These are phyloP conservation scores for Callyntrura sp. DNA, from an alignment of 2,888 invertebrate species.

Conservation along the genomic window DNA sequence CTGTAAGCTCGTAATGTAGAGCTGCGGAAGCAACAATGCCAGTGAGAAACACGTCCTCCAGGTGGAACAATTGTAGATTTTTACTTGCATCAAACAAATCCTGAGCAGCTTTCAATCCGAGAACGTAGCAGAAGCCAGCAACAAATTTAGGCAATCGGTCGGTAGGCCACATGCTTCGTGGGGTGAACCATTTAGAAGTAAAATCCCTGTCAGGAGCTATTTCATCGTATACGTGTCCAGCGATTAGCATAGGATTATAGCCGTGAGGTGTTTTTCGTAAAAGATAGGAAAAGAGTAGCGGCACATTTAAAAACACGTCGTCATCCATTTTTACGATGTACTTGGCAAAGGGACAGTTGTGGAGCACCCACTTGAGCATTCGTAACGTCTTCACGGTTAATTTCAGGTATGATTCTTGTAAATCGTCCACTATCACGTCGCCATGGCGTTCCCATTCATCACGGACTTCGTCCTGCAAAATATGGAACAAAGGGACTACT, in stretches of 20 bases:
- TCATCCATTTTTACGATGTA: slow-evolving; percentile 85
- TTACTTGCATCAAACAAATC: slow-evolving; percentile 84
- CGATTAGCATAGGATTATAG: slow-evolving; percentile 80
- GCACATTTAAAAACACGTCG: slow-evolving; percentile 84
- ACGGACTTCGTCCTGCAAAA: slow-evolving; percentile 71
- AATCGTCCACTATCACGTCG: slow-evolving; percentile 82
- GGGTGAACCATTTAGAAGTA: slow-evolving; percentile 84
- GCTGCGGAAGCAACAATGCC: slow-evolving; percentile 82
- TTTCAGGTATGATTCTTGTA: slow-evolving; percentile 82
- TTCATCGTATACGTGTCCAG: slow-evolving; percentile 84
- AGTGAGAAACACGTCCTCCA: slow-evolving; percentile 85
- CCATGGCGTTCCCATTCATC: slow-evolving; percentile 76
- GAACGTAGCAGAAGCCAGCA: slow-evolving; percentile 85
- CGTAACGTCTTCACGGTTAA: slow-evolving; percentile 82
- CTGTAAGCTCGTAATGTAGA: slow-evolving; percentile 66
- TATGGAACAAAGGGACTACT: no score
- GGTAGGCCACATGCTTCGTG: slow-evolving; percentile 83
- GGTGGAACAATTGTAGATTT: slow-evolving; percentile 84
- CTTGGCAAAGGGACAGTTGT: slow-evolving; percentile 77
- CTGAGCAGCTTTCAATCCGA: slow-evolving; percentile 84
- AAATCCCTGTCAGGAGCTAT: slow-evolving; percentile 84
- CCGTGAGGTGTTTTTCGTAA: slow-evolving; percentile 4
- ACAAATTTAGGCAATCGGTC: slow-evolving; percentile 84
- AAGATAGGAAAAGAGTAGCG: slow-evolving; percentile 81
- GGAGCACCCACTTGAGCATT: slow-evolving; percentile 82